These are phyloP conservation scores for Trachelus troglodyta DNA, from an alignment of 2,888 invertebrate species.

Conservation along the genomic window DNA sequence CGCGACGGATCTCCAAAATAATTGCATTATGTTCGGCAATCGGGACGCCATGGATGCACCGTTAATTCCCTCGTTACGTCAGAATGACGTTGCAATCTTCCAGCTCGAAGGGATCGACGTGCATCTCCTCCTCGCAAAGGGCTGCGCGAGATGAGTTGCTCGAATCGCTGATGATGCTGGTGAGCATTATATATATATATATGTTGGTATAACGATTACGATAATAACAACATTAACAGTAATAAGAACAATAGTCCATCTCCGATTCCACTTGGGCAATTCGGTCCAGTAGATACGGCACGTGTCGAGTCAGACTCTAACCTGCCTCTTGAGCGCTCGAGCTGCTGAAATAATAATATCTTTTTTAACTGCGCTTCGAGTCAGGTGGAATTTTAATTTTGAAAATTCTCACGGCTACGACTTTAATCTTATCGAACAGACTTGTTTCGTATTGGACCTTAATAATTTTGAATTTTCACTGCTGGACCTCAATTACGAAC, in stretches of 20 bases:
- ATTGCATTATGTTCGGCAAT: constrained; percentile 31
- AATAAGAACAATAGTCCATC: neutral
- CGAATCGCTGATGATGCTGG: neutral
- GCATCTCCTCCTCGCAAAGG: no score
- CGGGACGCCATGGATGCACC: neutral
- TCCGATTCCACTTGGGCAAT: neutral
- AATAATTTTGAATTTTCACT: neutral
- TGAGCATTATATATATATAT: neutral
- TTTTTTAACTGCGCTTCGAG: neutral
- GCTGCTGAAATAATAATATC: neutral
- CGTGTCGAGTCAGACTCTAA: neutral
- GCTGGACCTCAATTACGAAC: neutral
- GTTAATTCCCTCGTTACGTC: neutral
- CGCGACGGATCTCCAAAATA: constrained; percentile 39
- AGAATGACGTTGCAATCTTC: neutral
- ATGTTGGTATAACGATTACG: neutral
- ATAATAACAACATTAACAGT: neutral
- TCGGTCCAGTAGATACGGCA: neutral
- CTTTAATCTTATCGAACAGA: no score
- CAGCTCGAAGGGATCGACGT: neutral
- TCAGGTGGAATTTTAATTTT: neutral
- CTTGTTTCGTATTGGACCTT: neutral
- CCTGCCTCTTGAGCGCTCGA: neutral
- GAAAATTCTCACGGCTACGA: neutral
- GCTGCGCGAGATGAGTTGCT: neutral